Base-by-base conservation (phyloP, 1,140 invertebrate genomes). In the Zaprionus kolodkinae region DNA sequence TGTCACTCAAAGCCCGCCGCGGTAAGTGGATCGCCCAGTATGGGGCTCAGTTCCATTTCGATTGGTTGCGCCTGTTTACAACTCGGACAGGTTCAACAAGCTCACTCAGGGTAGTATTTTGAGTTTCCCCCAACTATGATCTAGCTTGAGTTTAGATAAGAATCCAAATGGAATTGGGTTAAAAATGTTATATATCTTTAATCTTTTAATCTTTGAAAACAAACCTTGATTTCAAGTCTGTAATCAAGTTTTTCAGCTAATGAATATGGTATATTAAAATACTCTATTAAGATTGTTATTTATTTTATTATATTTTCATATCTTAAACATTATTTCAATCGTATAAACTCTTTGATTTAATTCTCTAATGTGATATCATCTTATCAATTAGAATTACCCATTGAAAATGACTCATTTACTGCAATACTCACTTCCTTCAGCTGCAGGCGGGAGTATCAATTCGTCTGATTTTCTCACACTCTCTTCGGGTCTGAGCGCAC, bases 381-480 rank as follows among this genome's bases (percentile, higher is more conserved):
- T 7, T 10, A 38, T 13, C 36, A 5, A 38, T 38, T 11, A 12
- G 33, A 43, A 13, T 40, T 25, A 70, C 36, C 7, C 9, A 17
- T 2, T 61, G 10, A 55, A 43, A 59, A 67, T 68, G 64, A 73
- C 30, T 73, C 71, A 68, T 56, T 68, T 48, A 6, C 0, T 43
- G 40, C 45, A 52, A 40, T 56, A 69, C 67, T 48, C 56, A 27
- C 56, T 45, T 55, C 52, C 40, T 50, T 6, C 17, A 25, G 10
- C 45, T 50, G 3, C 5, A 33, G 25, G 36, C 36, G 9, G 30
- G 52, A 54, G 17, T 63, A 62, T 69, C 72, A 74, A 68, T 35
- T 68, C 38, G 57, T 25, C 64, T 55, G 50, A 45, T 55, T 72
- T 82, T 88, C 68, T 75, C 81, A 80, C 78, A 84, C 77, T 85